Evolutionary conservation across 2,113 vertebrate species (phyloP), one percentile per base, ranked within the genome.

Genomic region (Sminthopsis crassicaudata): DNA sequence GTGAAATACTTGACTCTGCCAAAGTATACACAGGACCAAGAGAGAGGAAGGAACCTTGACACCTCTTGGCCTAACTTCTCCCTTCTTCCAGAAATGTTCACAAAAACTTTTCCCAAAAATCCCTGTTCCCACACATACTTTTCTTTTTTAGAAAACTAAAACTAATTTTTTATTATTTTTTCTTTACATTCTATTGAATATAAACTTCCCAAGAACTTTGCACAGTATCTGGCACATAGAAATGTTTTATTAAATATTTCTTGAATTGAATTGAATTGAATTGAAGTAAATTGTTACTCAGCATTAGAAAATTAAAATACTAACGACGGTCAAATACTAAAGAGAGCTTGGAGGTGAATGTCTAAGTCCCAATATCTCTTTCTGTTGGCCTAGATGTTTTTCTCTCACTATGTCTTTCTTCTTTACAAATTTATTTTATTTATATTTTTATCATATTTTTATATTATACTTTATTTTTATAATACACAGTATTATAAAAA

Each of bases 251-350:
- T 84, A 84, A 84, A 22, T 42, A 42, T 84, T 84, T 84, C 19
- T 23, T 84, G 19, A 42, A 84, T 84, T 42, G 9, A 76, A 76
- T 84, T 42, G 9, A 76, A 76, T 91, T 90, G 93, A 57, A 57
- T 48, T 51, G 50, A 51, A 51, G 30, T 36, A 19, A 42, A 42
- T 92, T 92, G 93, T 96, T 95, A 22, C 46, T 52, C 53, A 57
- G 23, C 89, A 93, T 53, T 46, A 46, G 93, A 90, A 95, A 92
- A 88, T 46, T 14, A 95, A 96, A 96, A 93, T 89, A 19, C 90
- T 93, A 91, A 91, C 46, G 67, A 53, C 27, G 46, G 55, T 36
- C 22, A 26, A 46, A 26, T 50, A 10, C 3, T 53, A 54, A 94
- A 60, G 93, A 51, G 27, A 55, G 90, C 46, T 89, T 30, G 25